Evolutionary conservation across 1,140 invertebrate genomes (phyloP).

Genomic region (Sesamia nonagrioides): DNA sequence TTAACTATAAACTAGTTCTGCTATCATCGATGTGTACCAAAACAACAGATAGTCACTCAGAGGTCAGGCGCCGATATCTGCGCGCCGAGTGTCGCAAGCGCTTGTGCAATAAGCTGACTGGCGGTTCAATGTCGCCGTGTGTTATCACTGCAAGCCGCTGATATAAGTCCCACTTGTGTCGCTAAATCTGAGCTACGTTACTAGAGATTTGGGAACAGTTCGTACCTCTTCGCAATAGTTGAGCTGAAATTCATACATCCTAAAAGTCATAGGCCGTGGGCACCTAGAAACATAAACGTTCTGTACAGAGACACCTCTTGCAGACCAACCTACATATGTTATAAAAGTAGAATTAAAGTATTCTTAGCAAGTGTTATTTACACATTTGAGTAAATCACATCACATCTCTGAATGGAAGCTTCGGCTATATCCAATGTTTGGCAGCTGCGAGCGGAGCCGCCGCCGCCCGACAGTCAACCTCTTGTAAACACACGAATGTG

Average conservation of each 20-base stretch:
- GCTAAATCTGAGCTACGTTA: neutral
- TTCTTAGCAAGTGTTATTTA: neutral
- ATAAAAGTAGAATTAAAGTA: neutral
- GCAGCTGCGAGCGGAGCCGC: no score
- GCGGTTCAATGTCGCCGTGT: neutral
- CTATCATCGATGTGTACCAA: neutral
- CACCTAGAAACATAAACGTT: neutral
- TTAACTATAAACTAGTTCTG: neutral
- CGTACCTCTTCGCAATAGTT: neutral
- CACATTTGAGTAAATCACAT: neutral
- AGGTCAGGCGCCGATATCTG: neutral
- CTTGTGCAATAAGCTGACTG: neutral
- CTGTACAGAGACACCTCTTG: neutral
- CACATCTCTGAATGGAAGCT: neutral
- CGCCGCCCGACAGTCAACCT: no score
- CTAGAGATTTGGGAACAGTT: neutral
- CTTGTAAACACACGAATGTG: neutral
- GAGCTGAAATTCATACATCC: neutral
- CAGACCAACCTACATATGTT: neutral
- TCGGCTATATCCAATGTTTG: no score
- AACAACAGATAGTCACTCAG: neutral
- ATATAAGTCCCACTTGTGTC: no score
- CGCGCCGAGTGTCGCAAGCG: neutral
- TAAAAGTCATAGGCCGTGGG: neutral
- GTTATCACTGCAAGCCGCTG: neutral